A percentile compares a stretch with the other conserved stretches of the same genome.
phyloP scores from a whole-genome alignment of 30 jellyfish, hydroid and myxozoan genomes.

The Aurelia aurita region DNA sequence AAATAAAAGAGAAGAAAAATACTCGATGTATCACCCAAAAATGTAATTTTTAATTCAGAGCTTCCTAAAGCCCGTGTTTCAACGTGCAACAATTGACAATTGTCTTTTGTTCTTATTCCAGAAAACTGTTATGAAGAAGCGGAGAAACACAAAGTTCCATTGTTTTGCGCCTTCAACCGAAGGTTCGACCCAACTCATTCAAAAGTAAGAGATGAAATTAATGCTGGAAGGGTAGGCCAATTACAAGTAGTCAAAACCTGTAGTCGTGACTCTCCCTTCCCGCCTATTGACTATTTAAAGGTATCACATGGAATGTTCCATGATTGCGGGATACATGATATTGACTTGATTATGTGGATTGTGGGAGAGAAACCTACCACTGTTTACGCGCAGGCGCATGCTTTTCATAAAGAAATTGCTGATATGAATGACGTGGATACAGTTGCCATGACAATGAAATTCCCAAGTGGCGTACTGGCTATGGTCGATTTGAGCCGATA shows the following conservation, averaged over 20 bases:
- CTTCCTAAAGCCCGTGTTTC: no score
- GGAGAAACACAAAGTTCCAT: slow-evolving; percentile 69
- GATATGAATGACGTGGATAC: slow-evolving; percentile 91
- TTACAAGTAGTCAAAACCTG: slow-evolving; percentile 85
- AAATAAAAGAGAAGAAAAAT: no score
- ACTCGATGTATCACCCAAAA: no score
- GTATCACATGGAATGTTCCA: slow-evolving; percentile 95
- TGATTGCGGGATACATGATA: slow-evolving; percentile 97
- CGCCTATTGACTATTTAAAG: slow-evolving; percentile 83
- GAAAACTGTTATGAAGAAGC: slow-evolving; percentile 87
- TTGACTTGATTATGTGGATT: slow-evolving; percentile 90
- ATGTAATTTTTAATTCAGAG: no score
- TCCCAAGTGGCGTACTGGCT: slow-evolving; percentile 90
- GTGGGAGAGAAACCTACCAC: slow-evolving; percentile 74
- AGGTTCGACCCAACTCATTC: slow-evolving; percentile 94
- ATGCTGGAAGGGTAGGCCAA: slow-evolving; percentile 85
- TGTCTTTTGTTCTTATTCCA: slow-evolving; percentile 28
- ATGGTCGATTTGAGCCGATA: slow-evolving; percentile 80
- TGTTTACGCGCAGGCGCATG: slow-evolving; percentile 93
- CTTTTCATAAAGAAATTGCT: slow-evolving; percentile 62
- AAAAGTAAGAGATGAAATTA: slow-evolving; percentile 75
- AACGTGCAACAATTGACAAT: no score
- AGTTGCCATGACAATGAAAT: slow-evolving; percentile 86
- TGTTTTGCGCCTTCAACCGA: slow-evolving; percentile 98
- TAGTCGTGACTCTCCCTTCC: slow-evolving; percentile 97